Evolutionary conservation across 2,888 invertebrate genomes (phyloP), one percentile per base, ranked within the genome.

Genomic region (Diarsia dahlii): DNA sequence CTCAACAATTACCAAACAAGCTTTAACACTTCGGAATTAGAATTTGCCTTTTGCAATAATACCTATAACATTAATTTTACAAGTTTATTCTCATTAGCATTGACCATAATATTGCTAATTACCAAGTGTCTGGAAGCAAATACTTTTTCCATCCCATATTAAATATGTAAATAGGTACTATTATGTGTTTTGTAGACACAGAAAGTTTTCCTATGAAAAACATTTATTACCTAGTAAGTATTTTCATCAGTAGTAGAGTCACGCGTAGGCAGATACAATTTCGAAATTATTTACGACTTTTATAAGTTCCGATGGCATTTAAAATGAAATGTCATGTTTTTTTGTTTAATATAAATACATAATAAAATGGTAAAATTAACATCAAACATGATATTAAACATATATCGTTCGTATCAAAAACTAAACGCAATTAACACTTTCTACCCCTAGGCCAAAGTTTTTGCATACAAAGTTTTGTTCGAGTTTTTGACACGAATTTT

Each of bases 251-350:
- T 64, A 74, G 28, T 8, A 56, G 6, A 6, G 60, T 82, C 81
- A 84, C 74, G 81, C 9, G 54, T 63, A n/a, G n/a, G 6, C 20
- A 12, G 62, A 63, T 62, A 63, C 63, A n/a, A 70, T n/a, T 72
- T 73, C 12, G 2, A 63, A 64, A 64, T 23, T 71, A 71, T 82
- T 77, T 65, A 79, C 65, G n/a, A 50, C 8, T 74, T 79, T 63
- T 8, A 71, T 62, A 74, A 79, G n/a, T 74, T 69, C 18, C 9
- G 13, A 62, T 54, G 52, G 73, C 69, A 67, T 70, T 82, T 71
- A 83, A 83, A 73, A 67, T 50, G 1, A 76, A 82, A 80, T 84
- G 71, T 20, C 76, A 80, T 9, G 8, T 71, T 66, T 77, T 82
- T 80, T 56, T 34, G 20, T 23, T 12, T 50, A 54, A 23, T 71